Base-by-base conservation (phyloP, 2,113 vertebrate species). In the Tapirus terrestris region DNA sequence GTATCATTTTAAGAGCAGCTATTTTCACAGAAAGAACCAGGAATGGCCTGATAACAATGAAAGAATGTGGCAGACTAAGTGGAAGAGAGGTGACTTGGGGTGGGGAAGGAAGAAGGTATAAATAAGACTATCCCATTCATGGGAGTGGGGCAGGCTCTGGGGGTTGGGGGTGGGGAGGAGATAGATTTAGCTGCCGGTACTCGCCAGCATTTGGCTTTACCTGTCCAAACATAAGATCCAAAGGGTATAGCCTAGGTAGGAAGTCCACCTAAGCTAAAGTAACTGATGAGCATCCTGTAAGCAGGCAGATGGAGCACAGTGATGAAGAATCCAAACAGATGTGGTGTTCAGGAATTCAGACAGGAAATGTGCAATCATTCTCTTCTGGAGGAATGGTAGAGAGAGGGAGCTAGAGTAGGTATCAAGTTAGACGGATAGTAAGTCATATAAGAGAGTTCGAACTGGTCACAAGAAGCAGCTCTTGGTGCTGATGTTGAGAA, bases 1-100 rank as follows among this genome's bases (percentile, higher is more conserved):
- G 1, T 63, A 80, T 67, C 5, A 91, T 80, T 94, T 94, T 90
- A 94, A 94, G 61, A 92, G 83, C 25, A 67, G 14, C 2, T 87
- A 1, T 93, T 86, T 97, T 94, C 67, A 72, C 12, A 73, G 53
- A 14, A 89, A 85, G 72, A 97, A 9, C 60, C 75, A 58, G 60
- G 11, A 92, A 56, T 73, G 65, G 20, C 27, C 31, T 77, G 31
- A 13, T 94, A 72, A 86, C 51, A 72, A 60, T 68, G 67, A 21
- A 87, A 79, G 45, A 43, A n/a, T 81, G 8, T 76, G 53, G 23
- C 33, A 77, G 29, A 92, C 20, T 68, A 85, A 91, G 51, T 56
- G 27, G 61, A 72, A 95, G 21, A 60, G 17, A 77, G 56, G 14
- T 73, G 58, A 77, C 4, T 67, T 75, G 45, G 31, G 39, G 5